These are phyloP conservation scores for Callithrix jacchus DNA, from an alignment of 2,113 vertebrate species.

Conservation along the genomic window DNA sequence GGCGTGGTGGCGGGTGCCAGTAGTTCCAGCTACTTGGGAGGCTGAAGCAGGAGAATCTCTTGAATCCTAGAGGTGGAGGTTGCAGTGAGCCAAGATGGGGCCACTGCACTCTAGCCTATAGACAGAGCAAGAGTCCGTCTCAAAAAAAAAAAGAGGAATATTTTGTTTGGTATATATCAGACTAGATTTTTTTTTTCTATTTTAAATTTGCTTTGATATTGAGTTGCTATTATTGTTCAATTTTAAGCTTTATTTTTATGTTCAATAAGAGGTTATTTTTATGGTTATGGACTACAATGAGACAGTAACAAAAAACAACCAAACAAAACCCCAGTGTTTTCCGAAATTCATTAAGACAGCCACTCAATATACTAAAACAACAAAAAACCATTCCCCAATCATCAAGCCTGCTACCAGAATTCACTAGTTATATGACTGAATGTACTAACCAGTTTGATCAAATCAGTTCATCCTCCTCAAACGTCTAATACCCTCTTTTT, in stretches of 20 bases:
- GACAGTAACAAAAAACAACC: background rate
- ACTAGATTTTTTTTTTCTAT: background rate
- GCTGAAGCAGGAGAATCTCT: too few species aligned
- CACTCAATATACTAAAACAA: background rate
- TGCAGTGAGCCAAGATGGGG: too few species aligned
- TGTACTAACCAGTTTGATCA: background rate
- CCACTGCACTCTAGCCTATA: too few species aligned
- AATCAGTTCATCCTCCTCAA: background rate
- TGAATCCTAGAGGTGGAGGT: too few species aligned
- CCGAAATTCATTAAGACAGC: background rate
- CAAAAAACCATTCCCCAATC: background rate
- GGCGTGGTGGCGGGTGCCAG: too few species aligned
- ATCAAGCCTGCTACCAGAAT: background rate
- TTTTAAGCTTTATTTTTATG: background rate
- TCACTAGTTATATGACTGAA: background rate
- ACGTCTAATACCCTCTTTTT: constrained; percentile 12
- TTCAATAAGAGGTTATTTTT: background rate
- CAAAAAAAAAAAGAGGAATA: background rate
- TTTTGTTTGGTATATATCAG: background rate
- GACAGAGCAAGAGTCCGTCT: too few species aligned
- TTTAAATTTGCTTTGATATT: background rate
- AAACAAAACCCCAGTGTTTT: background rate
- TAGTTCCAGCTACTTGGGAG: too few species aligned
- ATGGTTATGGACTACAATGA: background rate
- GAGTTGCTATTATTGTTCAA: background rate